phyloP scores from a whole-genome alignment of 2,888 invertebrate genomes.

The Cartodere bifasciata region DNA sequence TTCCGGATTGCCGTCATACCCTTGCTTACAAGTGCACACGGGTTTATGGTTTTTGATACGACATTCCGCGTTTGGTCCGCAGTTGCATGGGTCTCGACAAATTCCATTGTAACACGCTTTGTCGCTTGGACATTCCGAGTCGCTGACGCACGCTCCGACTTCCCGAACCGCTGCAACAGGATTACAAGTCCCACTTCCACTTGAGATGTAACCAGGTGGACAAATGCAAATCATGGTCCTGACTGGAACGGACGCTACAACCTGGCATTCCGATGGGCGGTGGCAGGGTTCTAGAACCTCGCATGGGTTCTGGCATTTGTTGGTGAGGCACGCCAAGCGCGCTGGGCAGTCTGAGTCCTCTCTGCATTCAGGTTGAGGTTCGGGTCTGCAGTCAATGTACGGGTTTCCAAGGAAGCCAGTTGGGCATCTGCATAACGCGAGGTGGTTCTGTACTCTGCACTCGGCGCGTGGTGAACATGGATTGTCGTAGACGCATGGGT shows the following conservation, averaged over 20 bases:
- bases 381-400: slow-evolving; percentile 65
- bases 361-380: slow-evolving; percentile 61
- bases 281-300: slow-evolving; percentile 64
- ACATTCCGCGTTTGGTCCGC: slow-evolving; percentile 76
- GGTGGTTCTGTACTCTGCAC: slow-evolving; percentile 70
- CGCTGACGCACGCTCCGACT: slow-evolving; percentile 57
- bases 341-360: slow-evolving; percentile 73
- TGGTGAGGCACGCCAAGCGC: slow-evolving; percentile 66
- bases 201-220: slow-evolving; percentile 76
- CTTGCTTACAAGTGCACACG: slow-evolving; percentile 67
- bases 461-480: slow-evolving; percentile 66
- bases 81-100: slow-evolving; percentile 74
- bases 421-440: slow-evolving; percentile 76
- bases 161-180: slow-evolving; percentile 48
- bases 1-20: slow-evolving; percentile 76
- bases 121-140: slow-evolving; percentile 65
- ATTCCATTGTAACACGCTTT: slow-evolving; percentile 69
- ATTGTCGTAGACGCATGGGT: slow-evolving; percentile 68
- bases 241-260: slow-evolving; percentile 68
- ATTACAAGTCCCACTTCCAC: slow-evolving; percentile 68
- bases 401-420: slow-evolving; percentile 66
- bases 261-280: slow-evolving; percentile 67
- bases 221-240: slow-evolving; percentile 84
- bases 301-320: slow-evolving; percentile 76
- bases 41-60: slow-evolving; percentile 75